Percentiles rank a stretch among this genome's conserved stretches.
These are phyloP conservation scores for Atta texana DNA, from an alignment of 1,140 invertebrate genomes.

Conservation along the genomic window DNA sequence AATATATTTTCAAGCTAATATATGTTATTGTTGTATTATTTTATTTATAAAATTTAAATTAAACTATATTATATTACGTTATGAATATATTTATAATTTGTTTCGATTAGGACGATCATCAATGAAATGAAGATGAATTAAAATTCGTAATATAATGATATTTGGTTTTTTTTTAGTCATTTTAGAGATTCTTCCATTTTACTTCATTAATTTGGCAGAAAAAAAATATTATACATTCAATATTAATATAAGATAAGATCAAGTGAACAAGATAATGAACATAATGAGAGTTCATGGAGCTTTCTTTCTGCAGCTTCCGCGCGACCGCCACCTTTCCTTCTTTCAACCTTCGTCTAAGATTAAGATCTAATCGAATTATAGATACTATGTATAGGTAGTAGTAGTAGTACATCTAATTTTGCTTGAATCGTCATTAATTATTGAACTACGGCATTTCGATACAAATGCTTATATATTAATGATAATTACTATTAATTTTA, in stretches of 20 bases:
- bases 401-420: conserved; percentile 76
- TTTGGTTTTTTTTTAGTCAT: conserved; percentile 78
- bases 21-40: neutral
- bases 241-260: conserved; percentile 80
- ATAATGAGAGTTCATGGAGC: conserved; percentile 80
- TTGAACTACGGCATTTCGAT: conserved; percentile 41
- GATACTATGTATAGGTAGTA: conserved; percentile 10
- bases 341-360: conserved; percentile 74
- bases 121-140: conserved; percentile 54
- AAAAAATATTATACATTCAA: conserved; percentile 81
- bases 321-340: conserved; percentile 75
- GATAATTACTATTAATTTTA: conserved; percentile 1
- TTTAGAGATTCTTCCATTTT: conserved; percentile 77
- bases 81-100: neutral
- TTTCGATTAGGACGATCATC: neutral
- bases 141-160: conserved; percentile 79
- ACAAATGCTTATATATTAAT: neutral
- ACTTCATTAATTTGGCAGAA: conserved; percentile 83
- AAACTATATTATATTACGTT: neutral
- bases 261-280: conserved; percentile 75
- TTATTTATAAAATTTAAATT: neutral
- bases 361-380: conserved; percentile 85
- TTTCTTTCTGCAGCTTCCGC: conserved; percentile 74
- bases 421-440: conserved; percentile 60
- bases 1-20: neutral